Percentiles rank a stretch among this genome's conserved stretches.
phyloP scores from a whole-genome alignment of 2,888 invertebrate species.

The Microplitis manilae region DNA sequence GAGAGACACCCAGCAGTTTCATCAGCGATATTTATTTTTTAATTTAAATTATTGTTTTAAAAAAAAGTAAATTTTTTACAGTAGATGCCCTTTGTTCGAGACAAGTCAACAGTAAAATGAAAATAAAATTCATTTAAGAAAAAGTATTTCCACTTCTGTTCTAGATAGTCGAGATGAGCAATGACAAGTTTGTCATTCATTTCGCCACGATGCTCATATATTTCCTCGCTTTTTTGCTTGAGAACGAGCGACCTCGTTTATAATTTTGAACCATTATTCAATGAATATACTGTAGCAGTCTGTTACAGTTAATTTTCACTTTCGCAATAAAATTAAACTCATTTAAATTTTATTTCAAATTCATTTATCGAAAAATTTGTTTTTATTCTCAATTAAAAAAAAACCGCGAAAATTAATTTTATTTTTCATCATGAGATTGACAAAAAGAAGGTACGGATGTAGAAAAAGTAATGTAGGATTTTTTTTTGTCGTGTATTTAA shows the following conservation, averaged over 20 bases:
- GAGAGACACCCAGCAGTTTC: background rate
- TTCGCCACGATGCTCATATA: background rate
- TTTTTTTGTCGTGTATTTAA: background rate
- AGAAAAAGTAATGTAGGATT: background rate
- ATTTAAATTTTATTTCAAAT: background rate
- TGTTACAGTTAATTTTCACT: constrained; percentile 8
- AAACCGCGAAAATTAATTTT: background rate
- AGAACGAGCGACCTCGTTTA: constrained; percentile 29
- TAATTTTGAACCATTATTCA: constrained; percentile 38
- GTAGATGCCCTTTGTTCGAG: background rate
- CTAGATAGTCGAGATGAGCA: background rate
- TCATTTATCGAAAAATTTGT: background rate
- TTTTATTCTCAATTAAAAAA: background rate
- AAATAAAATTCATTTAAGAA: constrained; percentile 13
- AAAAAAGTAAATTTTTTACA: background rate
- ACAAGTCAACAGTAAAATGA: background rate
- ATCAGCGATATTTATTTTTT: background rate
- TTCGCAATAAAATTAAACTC: background rate
- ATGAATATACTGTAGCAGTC: constrained; percentile 11
- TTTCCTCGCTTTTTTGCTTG: constrained; percentile 2
- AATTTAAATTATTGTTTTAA: background rate
- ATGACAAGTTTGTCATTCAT: background rate
- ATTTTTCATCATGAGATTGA: background rate
- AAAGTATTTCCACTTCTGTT: constrained; percentile 7
- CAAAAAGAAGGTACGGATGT: background rate